Evolutionary conservation across 92 coral and sea anemone species (phyloP), one percentile per base, ranked within the genome.

Genomic region (Parazoanthus swiftii): DNA sequence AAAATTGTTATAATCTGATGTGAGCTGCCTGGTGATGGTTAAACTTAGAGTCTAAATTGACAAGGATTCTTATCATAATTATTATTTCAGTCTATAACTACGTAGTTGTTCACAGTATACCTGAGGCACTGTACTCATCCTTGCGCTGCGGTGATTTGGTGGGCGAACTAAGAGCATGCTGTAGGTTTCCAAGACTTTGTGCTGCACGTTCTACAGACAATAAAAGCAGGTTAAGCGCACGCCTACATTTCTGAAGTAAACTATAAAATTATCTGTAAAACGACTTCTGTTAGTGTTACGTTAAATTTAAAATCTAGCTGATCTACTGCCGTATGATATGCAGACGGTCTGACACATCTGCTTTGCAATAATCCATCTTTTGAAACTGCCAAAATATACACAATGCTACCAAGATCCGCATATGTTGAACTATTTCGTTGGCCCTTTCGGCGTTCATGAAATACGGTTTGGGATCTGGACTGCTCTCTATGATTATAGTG

Each of bases 111-210:
- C 13, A 11, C 26, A 68, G 26, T 74, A 48, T 71, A 94, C 98
- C 98, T 85, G 98, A 93, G 35, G 93, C 78, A 66, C 80, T 89
- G 82, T 94, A 94, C 43, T 86, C 80, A 86, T 93, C 88, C 86
- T 82, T 54, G 59, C 36, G 86, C 9, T n/a, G 76, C 65, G 77
- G 86, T 65, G 91, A 82, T n/a, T 88, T 89, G 58, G 91, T 78
- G 2, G 98, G 95, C 16, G 95, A 91, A 68, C 91, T 89, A 15
- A 94, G 89, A 44, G 94, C 90, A 58, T 91, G 87, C 20, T 94
- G 92, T 11, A 94, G 82, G n/a, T 89, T 83, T 71, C 93, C 98
- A 81, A 94, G 91, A 78, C 98, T 94, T 84, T 88, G 91, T 20
- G 95, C 80, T 6, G 98, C 95, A 42, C 94, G 89, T 63, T 91